Evolutionary conservation across 2,797 vertebrate species (phyloP), one percentile per base, ranked within the genome.

Genomic region (Mus caroli): DNA sequence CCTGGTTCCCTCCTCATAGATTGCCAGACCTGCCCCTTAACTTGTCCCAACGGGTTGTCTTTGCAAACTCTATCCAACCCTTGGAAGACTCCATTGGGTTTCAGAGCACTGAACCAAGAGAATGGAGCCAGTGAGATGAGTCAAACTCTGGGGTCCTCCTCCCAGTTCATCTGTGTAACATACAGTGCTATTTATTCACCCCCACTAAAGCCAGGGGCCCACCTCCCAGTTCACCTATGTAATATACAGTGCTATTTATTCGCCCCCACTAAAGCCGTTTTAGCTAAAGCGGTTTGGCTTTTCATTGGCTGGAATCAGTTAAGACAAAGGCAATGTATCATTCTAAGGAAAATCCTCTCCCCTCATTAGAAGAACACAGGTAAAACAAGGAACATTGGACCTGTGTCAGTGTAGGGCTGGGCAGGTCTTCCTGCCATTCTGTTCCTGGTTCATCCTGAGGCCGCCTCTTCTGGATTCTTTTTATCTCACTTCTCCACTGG

Each of bases 271-370:
- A 80, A 46, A 31, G 26, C 26, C 15, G 64, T 37, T 71, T 71
- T 37, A 22, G 69, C 67, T 71, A 37, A 20, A 71, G 34, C 1
- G 7, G 56, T 3, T 50, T 76, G 64, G 43, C 50, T 86, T 95
- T 93, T 78, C 10, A 40, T 82, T 94, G 87, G 67, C 28, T 90
- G 73, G 79, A 31, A 91, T 91, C 34, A 87, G 19, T 71, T 93
- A 43, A 13, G 79, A 95, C 3, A 12, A 64, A 77, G 58, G 58
- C 69, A 37, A 7, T 64, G n/a, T 43, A 43, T 64, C 43, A 26
- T 94, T 94, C 83, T 86, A 67, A 83, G 56, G 34, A 91, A 64
- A 86, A 95, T 79, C 46, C 28, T 31, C 50, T 95, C 37, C 19
- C 62, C 37, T 86, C 43, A 13, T 22, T 62, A 87, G 3, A 60